Evolutionary conservation across 2,113 vertebrate genomes (phyloP).

Genomic region (Oncorhynchus kisutch): DNA sequence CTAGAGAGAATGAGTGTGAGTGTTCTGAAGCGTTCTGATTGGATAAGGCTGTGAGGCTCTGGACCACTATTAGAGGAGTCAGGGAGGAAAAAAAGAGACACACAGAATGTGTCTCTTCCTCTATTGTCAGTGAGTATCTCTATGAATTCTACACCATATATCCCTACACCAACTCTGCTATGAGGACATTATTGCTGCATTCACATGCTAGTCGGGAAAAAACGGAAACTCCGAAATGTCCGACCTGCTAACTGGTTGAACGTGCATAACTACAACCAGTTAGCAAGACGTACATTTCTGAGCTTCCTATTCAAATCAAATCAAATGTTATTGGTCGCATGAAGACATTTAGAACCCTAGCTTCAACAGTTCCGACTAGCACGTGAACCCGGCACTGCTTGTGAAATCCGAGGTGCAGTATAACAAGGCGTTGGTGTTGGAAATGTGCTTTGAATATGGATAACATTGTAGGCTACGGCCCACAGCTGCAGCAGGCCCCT

Average conservation of each 20-base stretch:
- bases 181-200: background rate
- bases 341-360: too few species aligned
- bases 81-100: slow-evolving; percentile 43
- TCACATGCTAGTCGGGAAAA: too few species aligned
- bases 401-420: too few species aligned
- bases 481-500: slow-evolving; percentile 20
- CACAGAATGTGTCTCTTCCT: slow-evolving; percentile 18
- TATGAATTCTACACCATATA: background rate
- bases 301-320: too few species aligned
- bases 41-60: slow-evolving; percentile 56
- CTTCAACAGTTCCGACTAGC: too few species aligned
- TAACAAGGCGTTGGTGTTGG: background rate
- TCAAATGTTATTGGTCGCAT: too few species aligned
- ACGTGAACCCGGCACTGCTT: background rate
- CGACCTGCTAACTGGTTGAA: too few species aligned
- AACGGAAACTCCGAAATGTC: too few species aligned
- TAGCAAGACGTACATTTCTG: too few species aligned
- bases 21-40: slow-evolving; percentile 68
- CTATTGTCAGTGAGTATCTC: slow-evolving; percentile 19
- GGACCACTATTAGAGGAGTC: slow-evolving; percentile 64
- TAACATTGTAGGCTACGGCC: background rate
- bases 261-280: too few species aligned
- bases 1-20: slow-evolving; percentile 57
- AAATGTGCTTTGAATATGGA: background rate
- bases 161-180: background rate